These are phyloP conservation scores for Neosalanx taihuensis DNA, from an alignment of 2,797 vertebrate genomes.

Conservation along the genomic window DNA sequence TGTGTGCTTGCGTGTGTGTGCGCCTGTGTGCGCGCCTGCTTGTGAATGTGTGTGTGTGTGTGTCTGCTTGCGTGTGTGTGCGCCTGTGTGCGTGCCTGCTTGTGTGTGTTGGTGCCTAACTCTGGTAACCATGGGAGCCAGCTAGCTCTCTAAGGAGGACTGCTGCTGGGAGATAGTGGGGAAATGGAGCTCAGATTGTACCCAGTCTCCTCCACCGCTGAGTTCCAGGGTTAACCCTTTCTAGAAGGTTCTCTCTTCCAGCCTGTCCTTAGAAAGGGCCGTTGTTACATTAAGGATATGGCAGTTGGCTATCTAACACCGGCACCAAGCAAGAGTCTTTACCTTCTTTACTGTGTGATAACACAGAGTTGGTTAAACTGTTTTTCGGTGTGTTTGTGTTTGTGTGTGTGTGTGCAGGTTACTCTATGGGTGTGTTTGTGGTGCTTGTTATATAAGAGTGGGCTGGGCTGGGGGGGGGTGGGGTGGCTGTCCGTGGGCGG, in stretches of 20 bases:
- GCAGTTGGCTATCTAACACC: no score
- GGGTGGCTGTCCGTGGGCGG: conserved; percentile 38
- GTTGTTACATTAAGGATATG: conserved; percentile 1
- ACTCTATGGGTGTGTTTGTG: no score
- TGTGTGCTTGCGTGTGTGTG: no score
- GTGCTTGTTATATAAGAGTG: not conserved
- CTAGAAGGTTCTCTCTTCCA: conserved; percentile 10
- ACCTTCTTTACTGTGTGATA: no score
- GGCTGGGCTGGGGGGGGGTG: conserved; percentile 39
- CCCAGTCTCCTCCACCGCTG: no score
- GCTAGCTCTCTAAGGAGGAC: conserved; percentile 28
- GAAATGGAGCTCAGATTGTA: conserved; percentile 33
- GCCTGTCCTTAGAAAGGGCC: not conserved
- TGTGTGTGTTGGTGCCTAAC: conserved; percentile 12
- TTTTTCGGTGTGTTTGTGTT: no score
- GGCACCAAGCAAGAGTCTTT: no score
- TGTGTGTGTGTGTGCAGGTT: no score
- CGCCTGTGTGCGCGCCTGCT: not conserved
- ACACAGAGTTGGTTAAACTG: no score
- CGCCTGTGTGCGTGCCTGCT: not conserved
- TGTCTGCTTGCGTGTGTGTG: not conserved
- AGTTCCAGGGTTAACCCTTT: conserved; percentile 37
- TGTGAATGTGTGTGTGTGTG: not conserved
- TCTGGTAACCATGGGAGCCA: conserved; percentile 28
- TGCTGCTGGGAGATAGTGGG: conserved; percentile 23